Conservation (phyloP, 2,113 vertebrate genomes). For the Microtus montanus region DNA sequence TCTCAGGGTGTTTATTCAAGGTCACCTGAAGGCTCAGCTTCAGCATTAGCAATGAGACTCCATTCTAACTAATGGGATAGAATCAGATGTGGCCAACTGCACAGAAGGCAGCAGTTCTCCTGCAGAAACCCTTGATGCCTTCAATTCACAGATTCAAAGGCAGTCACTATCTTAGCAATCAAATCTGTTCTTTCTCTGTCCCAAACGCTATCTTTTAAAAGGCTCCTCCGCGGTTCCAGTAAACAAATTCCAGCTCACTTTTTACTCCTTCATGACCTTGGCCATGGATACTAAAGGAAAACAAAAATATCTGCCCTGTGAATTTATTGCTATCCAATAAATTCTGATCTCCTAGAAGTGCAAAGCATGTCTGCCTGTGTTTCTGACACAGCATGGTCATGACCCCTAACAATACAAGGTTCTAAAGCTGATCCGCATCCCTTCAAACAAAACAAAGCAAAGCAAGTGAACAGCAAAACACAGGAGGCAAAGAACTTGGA, state of each 20-base stretch:
- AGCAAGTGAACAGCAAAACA: not conserved
- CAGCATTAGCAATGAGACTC: not conserved
- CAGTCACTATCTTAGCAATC: constrained; percentile 24
- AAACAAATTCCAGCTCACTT: constrained; percentile 40
- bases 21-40: not conserved
- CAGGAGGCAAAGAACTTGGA: not conserved
- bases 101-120: not conserved
- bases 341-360: not conserved
- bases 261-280: not conserved
- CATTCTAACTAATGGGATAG: not conserved
- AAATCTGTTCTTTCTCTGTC: not conserved
- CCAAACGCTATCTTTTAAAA: constrained; percentile 1
- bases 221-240: not conserved
- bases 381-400: not conserved
- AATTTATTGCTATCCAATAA: not conserved
- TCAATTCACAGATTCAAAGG: not conserved
- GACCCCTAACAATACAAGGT: not conserved
- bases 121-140: not conserved
- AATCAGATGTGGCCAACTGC: not conserved
- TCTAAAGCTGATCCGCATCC: not conserved
- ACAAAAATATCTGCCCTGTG: not conserved
- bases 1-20: not conserved
- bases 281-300: not conserved
- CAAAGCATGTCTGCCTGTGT: not conserved
- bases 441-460: not conserved